These are phyloP conservation scores for Shargacucullia verbasci DNA, from an alignment of 2,888 invertebrate species.

Conservation along the genomic window DNA sequence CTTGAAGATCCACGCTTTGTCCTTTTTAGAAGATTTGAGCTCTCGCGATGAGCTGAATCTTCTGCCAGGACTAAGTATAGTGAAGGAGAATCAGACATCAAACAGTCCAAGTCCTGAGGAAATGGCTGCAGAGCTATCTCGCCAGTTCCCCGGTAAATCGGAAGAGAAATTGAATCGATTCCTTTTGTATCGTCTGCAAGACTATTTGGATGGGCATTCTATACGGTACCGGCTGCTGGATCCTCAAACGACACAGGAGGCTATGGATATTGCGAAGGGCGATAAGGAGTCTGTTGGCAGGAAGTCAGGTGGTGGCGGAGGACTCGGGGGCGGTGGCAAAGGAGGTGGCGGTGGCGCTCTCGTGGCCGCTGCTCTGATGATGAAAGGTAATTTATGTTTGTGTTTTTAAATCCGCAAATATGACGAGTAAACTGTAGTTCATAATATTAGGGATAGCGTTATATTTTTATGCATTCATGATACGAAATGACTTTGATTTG, in stretches of 20 bases:
- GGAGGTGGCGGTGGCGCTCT: conserved; percentile 84
- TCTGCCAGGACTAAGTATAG: conserved; percentile 93
- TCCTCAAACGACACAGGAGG: conserved; percentile 89
- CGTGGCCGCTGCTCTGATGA: conserved; percentile 90
- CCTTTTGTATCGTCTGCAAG: conserved; percentile 91
- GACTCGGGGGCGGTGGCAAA: conserved; percentile 72
- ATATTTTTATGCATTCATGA: no score
- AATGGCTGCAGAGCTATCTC: conserved; percentile 91
- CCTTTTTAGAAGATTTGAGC: conserved; percentile 92
- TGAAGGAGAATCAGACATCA: conserved; percentile 89
- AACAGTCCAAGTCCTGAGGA: conserved; percentile 88
- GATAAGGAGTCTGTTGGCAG: conserved; percentile 82
- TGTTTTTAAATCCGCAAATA: neutral
- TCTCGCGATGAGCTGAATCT: conserved; percentile 92
- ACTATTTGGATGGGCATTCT: conserved; percentile 92
- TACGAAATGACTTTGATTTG: no score
- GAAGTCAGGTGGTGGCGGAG: conserved; percentile 81
- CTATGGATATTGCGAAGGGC: conserved; percentile 84
- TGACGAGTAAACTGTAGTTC: no score
- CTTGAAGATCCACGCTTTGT: conserved; percentile 93
- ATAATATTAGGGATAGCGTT: no score
- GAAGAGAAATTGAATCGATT: conserved; percentile 93
- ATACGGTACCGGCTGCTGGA: conserved; percentile 92
- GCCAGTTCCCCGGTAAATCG: conserved; percentile 93
- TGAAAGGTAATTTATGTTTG: conserved; percentile 86